phyloP scores from a whole-genome alignment of 2,888 invertebrate genomes.

The Lycia hirtaria region DNA sequence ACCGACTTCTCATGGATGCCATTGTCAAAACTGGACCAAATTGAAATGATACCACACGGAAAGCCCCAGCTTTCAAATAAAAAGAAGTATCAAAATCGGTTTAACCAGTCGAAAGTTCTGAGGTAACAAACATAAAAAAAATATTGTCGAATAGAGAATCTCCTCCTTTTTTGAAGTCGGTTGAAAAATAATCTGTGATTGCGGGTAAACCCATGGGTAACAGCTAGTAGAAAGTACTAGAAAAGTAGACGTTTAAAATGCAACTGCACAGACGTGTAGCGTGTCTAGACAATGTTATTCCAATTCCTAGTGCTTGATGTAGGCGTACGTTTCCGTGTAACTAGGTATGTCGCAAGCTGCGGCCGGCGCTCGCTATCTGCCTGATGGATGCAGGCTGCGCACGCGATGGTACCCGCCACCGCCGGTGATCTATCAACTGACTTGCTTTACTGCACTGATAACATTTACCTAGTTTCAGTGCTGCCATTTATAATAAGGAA shows the following conservation, averaged over 20 bases:
- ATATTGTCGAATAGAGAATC: no score
- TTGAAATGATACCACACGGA: no score
- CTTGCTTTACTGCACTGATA: conserved; percentile 11
- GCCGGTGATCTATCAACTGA: conserved; percentile 13
- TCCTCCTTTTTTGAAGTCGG: no score
- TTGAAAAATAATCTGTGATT: no score
- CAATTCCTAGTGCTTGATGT: conserved; percentile 6
- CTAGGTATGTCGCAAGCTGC: conserved; percentile 18
- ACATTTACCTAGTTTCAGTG: neutral
- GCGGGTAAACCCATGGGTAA: no score
- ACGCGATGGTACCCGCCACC: conserved; percentile 13
- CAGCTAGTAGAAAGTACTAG: no score
- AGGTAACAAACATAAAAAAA: no score
- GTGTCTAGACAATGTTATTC: conserved; percentile 15
- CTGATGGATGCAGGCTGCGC: conserved; percentile 21
- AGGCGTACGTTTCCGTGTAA: conserved; percentile 12
- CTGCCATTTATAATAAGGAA: neutral
- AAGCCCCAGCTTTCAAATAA: no score
- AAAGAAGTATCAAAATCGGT: no score
- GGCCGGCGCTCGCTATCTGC: conserved; percentile 23
- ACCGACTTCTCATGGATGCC: no score
- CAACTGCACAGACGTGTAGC: conserved; percentile 6
- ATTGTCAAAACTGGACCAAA: no score
- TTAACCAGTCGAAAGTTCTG: no score
- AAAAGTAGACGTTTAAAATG: neutral